Evolutionary conservation across 2,797 vertebrate species (phyloP).

Genomic region (Coranthus polyacanthus): DNA sequence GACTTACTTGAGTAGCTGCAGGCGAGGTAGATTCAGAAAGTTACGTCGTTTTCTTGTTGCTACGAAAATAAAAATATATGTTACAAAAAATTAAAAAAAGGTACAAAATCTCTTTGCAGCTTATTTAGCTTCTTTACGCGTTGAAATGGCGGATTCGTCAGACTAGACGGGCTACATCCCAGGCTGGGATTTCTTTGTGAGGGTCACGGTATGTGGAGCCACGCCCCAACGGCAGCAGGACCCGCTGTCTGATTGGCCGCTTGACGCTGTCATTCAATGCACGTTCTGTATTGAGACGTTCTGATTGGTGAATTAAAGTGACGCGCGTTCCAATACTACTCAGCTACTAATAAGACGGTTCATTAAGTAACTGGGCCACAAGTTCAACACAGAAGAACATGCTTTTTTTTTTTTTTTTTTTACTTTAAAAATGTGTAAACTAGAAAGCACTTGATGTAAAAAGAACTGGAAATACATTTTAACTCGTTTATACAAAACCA

Average conservation of each 20-base stretch:
- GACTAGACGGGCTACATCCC: constrained; percentile 37
- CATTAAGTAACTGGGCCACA: constrained; percentile 37
- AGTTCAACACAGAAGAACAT: constrained; percentile 16
- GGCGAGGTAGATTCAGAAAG: constrained; percentile 60
- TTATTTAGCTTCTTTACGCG: constrained; percentile 16
- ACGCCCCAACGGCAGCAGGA: constrained; percentile 55
- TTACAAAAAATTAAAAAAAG: constrained; percentile 51
- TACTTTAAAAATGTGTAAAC: background rate
- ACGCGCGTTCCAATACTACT: background rate
- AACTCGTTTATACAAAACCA: constrained; percentile 10
- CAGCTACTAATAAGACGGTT: constrained; percentile 8
- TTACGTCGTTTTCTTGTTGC: constrained; percentile 19
- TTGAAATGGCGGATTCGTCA: constrained; percentile 81
- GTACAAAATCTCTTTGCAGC: constrained; percentile 37
- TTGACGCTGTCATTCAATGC: background rate
- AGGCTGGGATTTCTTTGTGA: constrained; percentile 67
- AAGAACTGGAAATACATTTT: background rate
- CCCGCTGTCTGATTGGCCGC: constrained; percentile 60
- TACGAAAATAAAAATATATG: constrained; percentile 54
- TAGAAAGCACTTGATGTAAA: background rate
- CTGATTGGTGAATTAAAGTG: constrained; percentile 56
- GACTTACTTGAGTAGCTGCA: constrained; percentile 70
- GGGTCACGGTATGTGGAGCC: constrained; percentile 7
- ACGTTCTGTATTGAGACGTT: background rate
- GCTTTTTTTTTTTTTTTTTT: constrained; percentile 44